Conservation (phyloP, 2,113 vertebrate species). For the Heterocephalus glaber region DNA sequence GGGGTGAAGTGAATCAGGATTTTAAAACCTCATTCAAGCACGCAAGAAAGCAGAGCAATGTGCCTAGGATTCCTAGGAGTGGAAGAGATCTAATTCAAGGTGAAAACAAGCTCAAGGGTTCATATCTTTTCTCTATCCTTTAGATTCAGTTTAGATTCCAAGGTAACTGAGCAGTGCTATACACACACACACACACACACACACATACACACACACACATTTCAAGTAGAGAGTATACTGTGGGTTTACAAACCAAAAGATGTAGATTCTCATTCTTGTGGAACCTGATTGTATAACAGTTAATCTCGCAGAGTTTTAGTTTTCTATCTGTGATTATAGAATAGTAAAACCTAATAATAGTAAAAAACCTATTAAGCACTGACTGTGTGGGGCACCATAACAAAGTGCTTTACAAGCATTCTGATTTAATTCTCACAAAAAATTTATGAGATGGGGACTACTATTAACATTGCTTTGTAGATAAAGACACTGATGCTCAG, state of each 20-base stretch:
- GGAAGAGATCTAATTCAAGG: neutral
- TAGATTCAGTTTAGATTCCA: neutral
- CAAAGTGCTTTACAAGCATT: neutral
- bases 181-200: neutral
- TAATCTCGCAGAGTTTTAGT: neutral
- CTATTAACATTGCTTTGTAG: neutral
- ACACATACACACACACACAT: neutral
- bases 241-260: neutral
- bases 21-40: neutral
- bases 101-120: neutral
- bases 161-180: neutral
- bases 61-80: neutral
- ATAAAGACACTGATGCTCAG: neutral
- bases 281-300: neutral
- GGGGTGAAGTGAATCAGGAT: neutral
- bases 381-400: too few relatives aligned
- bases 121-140: neutral
- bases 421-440: neutral
- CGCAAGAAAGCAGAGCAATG: neutral
- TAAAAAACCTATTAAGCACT: neutral
- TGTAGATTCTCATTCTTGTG: neutral
- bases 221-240: neutral
- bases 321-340: neutral
- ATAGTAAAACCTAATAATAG: neutral
- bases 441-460: neutral